phyloP scores from a whole-genome alignment of 2,888 invertebrate species.

The Netelia fuscicornis region DNA sequence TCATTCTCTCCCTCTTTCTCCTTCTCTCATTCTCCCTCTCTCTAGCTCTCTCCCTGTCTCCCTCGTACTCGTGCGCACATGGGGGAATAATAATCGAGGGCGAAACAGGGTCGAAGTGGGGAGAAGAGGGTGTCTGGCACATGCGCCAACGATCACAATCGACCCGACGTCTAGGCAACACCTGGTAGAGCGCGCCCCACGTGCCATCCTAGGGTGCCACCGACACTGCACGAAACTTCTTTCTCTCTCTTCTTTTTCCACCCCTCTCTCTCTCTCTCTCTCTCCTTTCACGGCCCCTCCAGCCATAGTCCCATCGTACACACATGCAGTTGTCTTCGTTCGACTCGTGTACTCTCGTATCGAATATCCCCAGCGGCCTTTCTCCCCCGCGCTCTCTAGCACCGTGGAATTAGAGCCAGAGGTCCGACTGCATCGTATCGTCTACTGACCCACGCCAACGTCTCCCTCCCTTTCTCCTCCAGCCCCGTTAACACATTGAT shows the following conservation, averaged over 20 bases:
- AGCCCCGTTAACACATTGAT: not conserved
- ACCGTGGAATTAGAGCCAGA: constrained; percentile 2
- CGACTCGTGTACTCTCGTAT: constrained; percentile 67
- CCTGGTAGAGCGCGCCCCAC: constrained; percentile 79
- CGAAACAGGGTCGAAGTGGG: constrained; percentile 60
- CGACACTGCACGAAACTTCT: constrained; percentile 72
- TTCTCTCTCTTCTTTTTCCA: not conserved
- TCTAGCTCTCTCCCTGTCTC: constrained; percentile 63
- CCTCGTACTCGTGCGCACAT: constrained; percentile 9
- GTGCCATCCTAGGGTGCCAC: constrained; percentile 78
- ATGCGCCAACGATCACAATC: constrained; percentile 77
- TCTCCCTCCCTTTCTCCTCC: constrained; percentile 58
- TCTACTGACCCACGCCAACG: constrained; percentile 80
- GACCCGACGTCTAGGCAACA: constrained; percentile 80
- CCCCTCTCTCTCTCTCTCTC: not conserved
- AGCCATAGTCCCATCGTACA: not conserved
- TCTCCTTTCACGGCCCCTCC: not conserved
- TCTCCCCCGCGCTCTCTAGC: constrained; percentile 60
- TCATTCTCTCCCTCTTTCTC: constrained; percentile 56
- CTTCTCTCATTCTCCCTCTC: constrained; percentile 41
- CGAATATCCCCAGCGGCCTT: constrained; percentile 78
- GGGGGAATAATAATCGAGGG: constrained; percentile 60
- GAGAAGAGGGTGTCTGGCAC: constrained; percentile 72
- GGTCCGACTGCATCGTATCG: constrained; percentile 51
- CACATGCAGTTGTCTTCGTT: constrained; percentile 19